Evolutionary conservation across 2,888 invertebrate species (phyloP).

Genomic region (Pristionchus exspectatus): DNA sequence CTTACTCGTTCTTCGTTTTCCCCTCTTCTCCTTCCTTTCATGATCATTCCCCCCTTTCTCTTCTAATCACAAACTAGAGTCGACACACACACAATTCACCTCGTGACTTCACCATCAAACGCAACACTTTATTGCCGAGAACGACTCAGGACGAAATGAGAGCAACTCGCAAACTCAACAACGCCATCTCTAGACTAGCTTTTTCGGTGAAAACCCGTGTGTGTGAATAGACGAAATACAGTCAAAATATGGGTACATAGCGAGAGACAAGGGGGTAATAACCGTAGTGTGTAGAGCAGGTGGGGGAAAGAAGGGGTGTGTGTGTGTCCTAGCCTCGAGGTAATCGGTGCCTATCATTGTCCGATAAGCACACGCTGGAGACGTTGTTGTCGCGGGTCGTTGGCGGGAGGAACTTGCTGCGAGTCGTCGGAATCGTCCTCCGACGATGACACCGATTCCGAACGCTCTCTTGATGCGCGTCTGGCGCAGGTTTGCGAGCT

Average conservation of each 20-base stretch:
- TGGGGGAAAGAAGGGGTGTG: background rate
- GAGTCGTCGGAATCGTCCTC: background rate
- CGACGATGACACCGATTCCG: background rate
- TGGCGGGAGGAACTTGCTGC: background rate
- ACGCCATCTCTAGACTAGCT: constrained; percentile 3
- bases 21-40: background rate
- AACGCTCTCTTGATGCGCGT: background rate
- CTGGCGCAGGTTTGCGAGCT: constrained; percentile 40
- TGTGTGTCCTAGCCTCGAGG: background rate
- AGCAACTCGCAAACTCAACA: background rate
- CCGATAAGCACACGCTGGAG: constrained; percentile 19
- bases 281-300: constrained; percentile 12
- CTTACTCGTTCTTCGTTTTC: constrained; percentile 33
- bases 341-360: background rate
- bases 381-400: background rate
- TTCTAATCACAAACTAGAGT: constrained; percentile 46
- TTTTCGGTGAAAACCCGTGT: constrained; percentile 4
- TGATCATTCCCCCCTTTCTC: constrained; percentile 32
- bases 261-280: background rate
- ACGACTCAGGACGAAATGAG: background rate
- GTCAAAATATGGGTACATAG: constrained; percentile 24
- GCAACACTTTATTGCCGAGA: constrained; percentile 7
- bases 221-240: background rate
- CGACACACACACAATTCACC: background rate
- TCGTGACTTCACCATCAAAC: background rate